phyloP scores from a whole-genome alignment of 2,113 vertebrate species.

The Anser cygnoides region DNA sequence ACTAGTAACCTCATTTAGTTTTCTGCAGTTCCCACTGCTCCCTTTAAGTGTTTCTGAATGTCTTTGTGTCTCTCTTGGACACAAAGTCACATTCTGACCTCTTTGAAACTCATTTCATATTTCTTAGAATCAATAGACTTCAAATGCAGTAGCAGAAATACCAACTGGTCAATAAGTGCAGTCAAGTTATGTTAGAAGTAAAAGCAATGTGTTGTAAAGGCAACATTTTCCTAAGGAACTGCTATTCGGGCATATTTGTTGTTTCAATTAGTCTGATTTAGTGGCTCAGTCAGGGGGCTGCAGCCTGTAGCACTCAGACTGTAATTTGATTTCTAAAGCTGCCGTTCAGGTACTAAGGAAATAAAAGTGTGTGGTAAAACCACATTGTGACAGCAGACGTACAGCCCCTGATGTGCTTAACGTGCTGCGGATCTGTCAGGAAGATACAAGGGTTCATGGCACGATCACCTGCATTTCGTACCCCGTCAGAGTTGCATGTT shows the following conservation, averaged over 20 bases:
- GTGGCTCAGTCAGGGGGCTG: constrained; percentile 41
- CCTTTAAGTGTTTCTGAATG: neutral
- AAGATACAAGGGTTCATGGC: neutral
- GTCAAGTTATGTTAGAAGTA: constrained; percentile 34
- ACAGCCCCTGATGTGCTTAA: neutral
- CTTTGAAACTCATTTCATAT: constrained; percentile 55
- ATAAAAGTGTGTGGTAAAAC: neutral
- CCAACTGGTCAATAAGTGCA: constrained; percentile 23
- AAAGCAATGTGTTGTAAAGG: neutral
- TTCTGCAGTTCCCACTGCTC: neutral
- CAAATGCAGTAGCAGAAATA: constrained; percentile 45
- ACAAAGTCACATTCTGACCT: constrained; percentile 29
- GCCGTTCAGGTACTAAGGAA: constrained; percentile 39
- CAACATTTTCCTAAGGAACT: constrained; percentile 44
- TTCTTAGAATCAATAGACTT: constrained; percentile 64
- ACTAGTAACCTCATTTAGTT: neutral
- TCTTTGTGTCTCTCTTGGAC: constrained; percentile 15
- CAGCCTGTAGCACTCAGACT: constrained; percentile 37
- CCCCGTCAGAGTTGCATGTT: neutral
- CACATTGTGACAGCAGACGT: neutral
- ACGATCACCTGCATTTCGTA: neutral
- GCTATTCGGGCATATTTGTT: constrained; percentile 50
- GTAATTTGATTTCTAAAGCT: constrained; percentile 66
- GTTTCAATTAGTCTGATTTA: constrained; percentile 67
- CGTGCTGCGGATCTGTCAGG: neutral